Evolutionary conservation across 2,888 invertebrate species (phyloP).

Genomic region (Diaprepes abbreviatus): DNA sequence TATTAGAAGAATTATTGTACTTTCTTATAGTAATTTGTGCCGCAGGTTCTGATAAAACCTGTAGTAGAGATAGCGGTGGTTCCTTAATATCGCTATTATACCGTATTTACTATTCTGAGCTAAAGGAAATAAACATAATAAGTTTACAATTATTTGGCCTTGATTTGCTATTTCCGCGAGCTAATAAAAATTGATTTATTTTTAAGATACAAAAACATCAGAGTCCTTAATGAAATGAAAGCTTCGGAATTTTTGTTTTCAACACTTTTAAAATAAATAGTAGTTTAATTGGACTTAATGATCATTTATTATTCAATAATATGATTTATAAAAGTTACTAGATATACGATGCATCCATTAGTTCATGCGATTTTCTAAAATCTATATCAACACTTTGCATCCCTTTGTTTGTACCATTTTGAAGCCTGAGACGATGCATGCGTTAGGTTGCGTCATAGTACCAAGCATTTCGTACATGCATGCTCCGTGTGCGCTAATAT

Average conservation of each 20-base stretch:
- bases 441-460: too few relatives aligned
- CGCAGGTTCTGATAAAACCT: conserved; percentile 31
- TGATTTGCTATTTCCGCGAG: conserved; percentile 18
- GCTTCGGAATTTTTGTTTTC: neutral
- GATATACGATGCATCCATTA: too few relatives aligned
- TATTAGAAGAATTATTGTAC: conserved; percentile 48
- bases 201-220: neutral
- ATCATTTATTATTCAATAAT: too few relatives aligned
- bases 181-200: conserved; percentile 3
- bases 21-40: conserved; percentile 45
- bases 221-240: neutral
- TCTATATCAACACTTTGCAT: too few relatives aligned
- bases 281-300: too few relatives aligned
- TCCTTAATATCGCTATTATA: conserved; percentile 39
- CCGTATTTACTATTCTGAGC: conserved; percentile 10
- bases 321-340: too few relatives aligned
- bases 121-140: conserved; percentile 41
- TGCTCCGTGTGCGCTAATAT: too few relatives aligned
- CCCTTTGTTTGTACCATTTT: too few relatives aligned
- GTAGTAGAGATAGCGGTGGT: conserved; percentile 23
- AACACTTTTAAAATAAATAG: neutral
- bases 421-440: too few relatives aligned
- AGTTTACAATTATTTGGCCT: conserved; percentile 34
- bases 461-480: too few relatives aligned
- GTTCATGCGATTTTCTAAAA: too few relatives aligned